Evolutionary conservation across 2,888 invertebrate species (phyloP).

Genomic region (Pocota personata): DNA sequence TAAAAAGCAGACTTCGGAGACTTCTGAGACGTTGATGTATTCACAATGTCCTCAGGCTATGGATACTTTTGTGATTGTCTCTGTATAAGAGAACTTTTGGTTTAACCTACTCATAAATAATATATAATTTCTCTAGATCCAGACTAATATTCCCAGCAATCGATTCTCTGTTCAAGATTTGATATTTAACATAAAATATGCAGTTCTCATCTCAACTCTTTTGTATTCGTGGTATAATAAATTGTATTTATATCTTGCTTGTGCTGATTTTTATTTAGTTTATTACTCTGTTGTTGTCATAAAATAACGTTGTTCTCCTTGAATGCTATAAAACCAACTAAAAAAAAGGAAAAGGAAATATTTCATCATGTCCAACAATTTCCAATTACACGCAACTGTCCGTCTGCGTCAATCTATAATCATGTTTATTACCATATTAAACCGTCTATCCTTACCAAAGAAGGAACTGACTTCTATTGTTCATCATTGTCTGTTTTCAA

Average conservation of each 20-base stretch:
- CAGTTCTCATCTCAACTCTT: neutral
- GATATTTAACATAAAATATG: no score
- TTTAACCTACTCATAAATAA: no score
- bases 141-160: no score
- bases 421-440: constrained; percentile 36
- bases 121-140: no score
- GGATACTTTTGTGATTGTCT: no score
- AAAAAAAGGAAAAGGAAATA: neutral
- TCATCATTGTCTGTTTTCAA: neutral
- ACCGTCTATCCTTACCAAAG: constrained; percentile 21
- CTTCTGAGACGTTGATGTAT: no score
- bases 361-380: neutral
- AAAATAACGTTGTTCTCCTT: neutral
- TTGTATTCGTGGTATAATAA: neutral
- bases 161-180: no score
- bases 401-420: neutral
- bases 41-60: no score
- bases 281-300: neutral
- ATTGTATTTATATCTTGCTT: neutral
- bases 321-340: neutral
- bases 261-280: neutral
- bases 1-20: no score
- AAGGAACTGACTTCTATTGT: constrained; percentile 29
- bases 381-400: neutral
- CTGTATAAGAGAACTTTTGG: no score